Evolutionary conservation across 2,113 vertebrate genomes (phyloP), one percentile per base, ranked within the genome.

Genomic region (Neomonachus schauinslandi): DNA sequence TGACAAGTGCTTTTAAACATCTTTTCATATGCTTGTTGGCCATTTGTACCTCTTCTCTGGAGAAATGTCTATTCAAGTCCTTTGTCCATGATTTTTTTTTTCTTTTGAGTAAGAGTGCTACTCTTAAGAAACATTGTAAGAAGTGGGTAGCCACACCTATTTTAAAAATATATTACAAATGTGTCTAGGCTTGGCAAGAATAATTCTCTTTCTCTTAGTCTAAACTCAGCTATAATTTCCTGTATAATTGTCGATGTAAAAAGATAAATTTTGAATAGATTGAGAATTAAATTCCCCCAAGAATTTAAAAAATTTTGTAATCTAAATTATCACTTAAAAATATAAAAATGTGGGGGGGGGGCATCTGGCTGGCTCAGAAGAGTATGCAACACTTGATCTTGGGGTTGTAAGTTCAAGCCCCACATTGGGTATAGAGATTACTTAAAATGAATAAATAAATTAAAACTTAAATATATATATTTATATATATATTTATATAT

Each of bases 181-280:
- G 83, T 87, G 18, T 77, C 36, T 83, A 74, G 26, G 49, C 28
- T 67, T 94, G 71, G 21, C 26, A 81, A 82, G 51, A 91, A 91
- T 13, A 72, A 91, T 67, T 67, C 63, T 65, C n/a, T 93, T 49
- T 81, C 24, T 94, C 36, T 65, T 96, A 53, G 4, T 71, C 39
- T 91, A 87, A 95, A 92, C 39, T 72, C n/a, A 53, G n/a, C 15
- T 80, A 36, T 57, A 81, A 77, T 86, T 97, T 94, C n/a, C 74
- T 85, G 33, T 94, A 14, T 67, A 76, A 57, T 91, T 26, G 5
- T 85, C 16, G 74, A 46, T 51, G 12, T 53, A 36, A 85, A 94
- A 74, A n/a, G 79, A 92, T 76, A 76, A 72, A 89, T 79, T 85
- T 94, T 79, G 46, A 72, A 85, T 59, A 91, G 46, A 80, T n/a